Base-by-base conservation (phyloP, 92 coral and sea anemone species). In the Porites divaricata region DNA sequence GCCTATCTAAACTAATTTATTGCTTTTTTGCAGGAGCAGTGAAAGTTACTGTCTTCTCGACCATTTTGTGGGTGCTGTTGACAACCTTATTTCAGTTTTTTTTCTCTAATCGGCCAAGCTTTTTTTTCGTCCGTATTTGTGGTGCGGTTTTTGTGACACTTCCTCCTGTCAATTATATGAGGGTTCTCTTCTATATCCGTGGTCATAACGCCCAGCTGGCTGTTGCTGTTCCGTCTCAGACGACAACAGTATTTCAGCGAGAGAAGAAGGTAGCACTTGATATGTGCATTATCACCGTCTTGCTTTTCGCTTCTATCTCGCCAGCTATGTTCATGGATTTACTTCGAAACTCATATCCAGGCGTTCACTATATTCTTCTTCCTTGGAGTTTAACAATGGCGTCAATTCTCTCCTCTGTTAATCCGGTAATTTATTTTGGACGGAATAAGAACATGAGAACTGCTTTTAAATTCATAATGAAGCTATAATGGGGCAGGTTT, bases 241-340 rank as follows among this genome's bases (percentile, higher is more conserved):
- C 26, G 51, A 16, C 75, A 70, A 51, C 23, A n/a, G 4, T 50
- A 50, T 21, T 70, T 10, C 15, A 9, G 54, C 75, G 75, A 2
- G 75, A 70, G 22, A 70, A 70, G 75, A 70, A 70, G 20, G 75
- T 70, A 51, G 75, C 75, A 2, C 75, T 35, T 24, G 28, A 35
- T 17, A 70, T 70, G 75, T 35, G 52, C n/a, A 35, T 70, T 13
- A 23, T 70, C 45, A 9, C 56, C 52, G 16, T 70, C 75, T 12
- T 70, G 11, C 75, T 70, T 70, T 50, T 70, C 13, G 2, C 8
- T 70, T 50, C 56, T 19, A 17, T 70, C 7, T 13, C 26, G 45
- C 75, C 75, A 13, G 56, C 51, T 21, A 0, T 23, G 2, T 35
- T 11, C n/a, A 50, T 70, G 52, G 20, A 12, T 5, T 11, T 50